A percentile compares a stretch with the other conserved stretches of the same genome.
These are phyloP conservation scores for Aix galericulata DNA, from an alignment of 2,113 vertebrate species.

Conservation along the genomic window DNA sequence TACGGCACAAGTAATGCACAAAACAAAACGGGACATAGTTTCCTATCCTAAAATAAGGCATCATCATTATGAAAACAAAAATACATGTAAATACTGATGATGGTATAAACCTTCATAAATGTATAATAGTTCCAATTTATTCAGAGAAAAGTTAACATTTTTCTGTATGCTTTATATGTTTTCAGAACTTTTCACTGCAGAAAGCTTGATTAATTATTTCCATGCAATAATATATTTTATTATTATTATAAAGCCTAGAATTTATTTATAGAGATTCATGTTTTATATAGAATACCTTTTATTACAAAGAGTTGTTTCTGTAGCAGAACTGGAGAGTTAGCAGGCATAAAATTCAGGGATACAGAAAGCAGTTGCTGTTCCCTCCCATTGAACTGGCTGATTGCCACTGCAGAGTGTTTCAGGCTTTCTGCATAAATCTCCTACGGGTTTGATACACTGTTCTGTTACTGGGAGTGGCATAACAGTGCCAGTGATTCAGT, in stretches of 20 bases:
- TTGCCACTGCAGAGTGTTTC: neutral
- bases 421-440: neutral
- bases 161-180: neutral
- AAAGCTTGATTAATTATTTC: slow-evolving; percentile 46
- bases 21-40: neutral
- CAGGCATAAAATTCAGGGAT: neutral
- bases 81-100: neutral
- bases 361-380: neutral
- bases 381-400: neutral
- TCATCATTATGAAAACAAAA: slow-evolving; percentile 1
- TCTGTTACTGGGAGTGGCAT: neutral
- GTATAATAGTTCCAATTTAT: neutral
- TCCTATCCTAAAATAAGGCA: neutral
- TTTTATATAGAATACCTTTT: neutral
- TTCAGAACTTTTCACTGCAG: slow-evolving; percentile 1
- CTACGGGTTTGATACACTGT: neutral
- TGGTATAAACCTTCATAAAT: neutral
- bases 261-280: neutral
- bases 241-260: neutral
- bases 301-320: neutral
- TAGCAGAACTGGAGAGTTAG: neutral
- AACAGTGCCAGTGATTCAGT: neutral
- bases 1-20: neutral
- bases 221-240: slow-evolving; percentile 14
- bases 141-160: neutral